Percentiles rank a stretch among this genome's conserved stretches.
phyloP scores from a whole-genome alignment of 1,140 invertebrate genomes.

The Pteromalus puparum region DNA sequence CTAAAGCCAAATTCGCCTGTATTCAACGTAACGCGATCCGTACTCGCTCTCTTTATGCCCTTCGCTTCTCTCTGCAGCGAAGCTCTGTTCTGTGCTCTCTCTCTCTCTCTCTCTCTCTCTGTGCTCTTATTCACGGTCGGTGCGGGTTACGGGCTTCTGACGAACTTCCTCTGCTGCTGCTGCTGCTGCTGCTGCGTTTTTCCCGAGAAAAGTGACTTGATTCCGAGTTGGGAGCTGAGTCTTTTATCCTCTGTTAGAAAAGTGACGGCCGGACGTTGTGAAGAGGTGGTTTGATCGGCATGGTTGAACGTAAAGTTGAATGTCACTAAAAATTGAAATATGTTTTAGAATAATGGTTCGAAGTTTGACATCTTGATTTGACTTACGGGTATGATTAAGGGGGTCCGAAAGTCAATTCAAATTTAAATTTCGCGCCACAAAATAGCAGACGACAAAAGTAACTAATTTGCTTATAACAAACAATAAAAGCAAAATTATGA shows the following conservation, averaged over 20 bases:
- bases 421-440: too few species aligned
- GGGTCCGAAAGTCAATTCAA: too few species aligned
- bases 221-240: not conserved
- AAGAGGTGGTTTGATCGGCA: too few species aligned
- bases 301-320: too few species aligned
- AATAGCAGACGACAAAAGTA: too few species aligned
- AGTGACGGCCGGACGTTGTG: too few species aligned
- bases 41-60: constrained; percentile 13
- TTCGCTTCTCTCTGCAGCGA: not conserved
- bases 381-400: too few species aligned
- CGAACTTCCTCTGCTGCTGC: not conserved
- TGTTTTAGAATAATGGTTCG: too few species aligned
- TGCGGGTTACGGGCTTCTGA: not conserved
- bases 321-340: too few species aligned
- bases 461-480: too few species aligned
- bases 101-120: constrained; percentile 21
- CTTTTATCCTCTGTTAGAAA: not conserved
- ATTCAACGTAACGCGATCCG: constrained; percentile 41
- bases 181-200: not conserved
- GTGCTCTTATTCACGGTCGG: not conserved
- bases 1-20: constrained; percentile 58
- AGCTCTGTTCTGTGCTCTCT: not conserved
- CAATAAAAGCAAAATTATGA: too few species aligned
- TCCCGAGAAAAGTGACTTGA: not conserved
- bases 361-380: too few species aligned